Evolutionary conservation across 2,888 invertebrate species (phyloP).

Genomic region (Caenorhabditis auriculariae): DNA sequence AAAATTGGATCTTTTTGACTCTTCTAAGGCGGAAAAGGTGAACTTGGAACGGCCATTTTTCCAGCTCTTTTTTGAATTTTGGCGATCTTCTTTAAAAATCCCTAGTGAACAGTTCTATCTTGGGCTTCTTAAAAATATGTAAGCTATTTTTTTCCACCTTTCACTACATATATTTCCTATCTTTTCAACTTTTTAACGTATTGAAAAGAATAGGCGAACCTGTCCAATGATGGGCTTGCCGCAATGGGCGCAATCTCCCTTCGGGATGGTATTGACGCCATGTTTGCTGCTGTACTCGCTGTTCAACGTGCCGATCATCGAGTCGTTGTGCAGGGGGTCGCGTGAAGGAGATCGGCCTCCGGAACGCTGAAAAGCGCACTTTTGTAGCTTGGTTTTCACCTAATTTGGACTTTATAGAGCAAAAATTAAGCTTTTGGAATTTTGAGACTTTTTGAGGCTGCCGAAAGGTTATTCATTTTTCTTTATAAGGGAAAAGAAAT

Average conservation of each 20-base stretch:
- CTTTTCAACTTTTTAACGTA: background rate
- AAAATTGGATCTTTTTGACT: background rate
- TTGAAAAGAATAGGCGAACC: constrained; percentile 64
- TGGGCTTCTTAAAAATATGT: background rate
- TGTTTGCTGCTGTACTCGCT: constrained; percentile 72
- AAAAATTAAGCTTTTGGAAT: too few relatives aligned
- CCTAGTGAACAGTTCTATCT: too few relatives aligned
- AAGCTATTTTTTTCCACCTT: background rate
- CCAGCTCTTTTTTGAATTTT: too few relatives aligned
- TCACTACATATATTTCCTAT: background rate
- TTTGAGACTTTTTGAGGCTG: too few relatives aligned
- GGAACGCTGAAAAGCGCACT: constrained; percentile 24
- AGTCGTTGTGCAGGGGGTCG: constrained; percentile 68
- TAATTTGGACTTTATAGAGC: too few relatives aligned
- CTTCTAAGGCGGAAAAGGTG: too few relatives aligned
- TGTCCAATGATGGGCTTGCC: constrained; percentile 98
- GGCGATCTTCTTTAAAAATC: too few relatives aligned
- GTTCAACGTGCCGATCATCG: constrained; percentile 85
- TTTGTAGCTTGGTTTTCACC: too few relatives aligned
- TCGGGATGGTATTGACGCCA: constrained; percentile 96
- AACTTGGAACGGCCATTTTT: too few relatives aligned
- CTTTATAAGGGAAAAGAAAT: too few relatives aligned
- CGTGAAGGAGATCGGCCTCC: constrained; percentile 46
- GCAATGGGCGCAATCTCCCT: constrained; percentile 98
- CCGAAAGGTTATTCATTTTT: too few relatives aligned